Base-by-base conservation (phyloP, 1,140 invertebrate species). In the Apis mellifera region DNA sequence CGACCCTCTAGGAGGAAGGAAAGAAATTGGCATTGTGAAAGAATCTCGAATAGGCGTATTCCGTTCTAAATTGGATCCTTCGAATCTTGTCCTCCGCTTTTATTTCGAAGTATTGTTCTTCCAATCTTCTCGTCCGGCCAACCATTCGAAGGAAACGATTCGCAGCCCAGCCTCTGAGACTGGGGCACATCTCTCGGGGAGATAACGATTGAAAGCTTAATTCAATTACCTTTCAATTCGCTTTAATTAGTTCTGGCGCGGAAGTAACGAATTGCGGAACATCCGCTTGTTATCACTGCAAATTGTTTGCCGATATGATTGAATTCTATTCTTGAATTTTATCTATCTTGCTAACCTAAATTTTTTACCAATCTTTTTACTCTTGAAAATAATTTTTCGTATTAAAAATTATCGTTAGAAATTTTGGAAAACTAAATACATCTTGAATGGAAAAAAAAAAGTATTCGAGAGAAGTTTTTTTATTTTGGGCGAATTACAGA, bases 161-260 rank as follows among this genome's bases (percentile, higher is more conserved):
- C 78, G 52, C 52, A 64, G 59, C 64, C 57, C 55, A 72, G n/a
- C n/a, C n/a, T n/a, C n/a, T 59, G 48, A 66, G 17, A 21, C 54
- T 62, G 52, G 55, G 71, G 48, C 70, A 65, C 60, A 54, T 65
- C 32, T 65, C 32, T 42, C 26, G 70, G 21, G 17, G 32, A 81
- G 78, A 81, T 74, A 75, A 75, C 78, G 78, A 81, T 81, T 81
- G 78, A 55, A 65, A 81, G 78, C 78, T 81, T 81, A 75, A 81
- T 81, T 81, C 71, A 65, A 81, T 81, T 81, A 75, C 70, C 71
- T 81, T 81, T 81, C 78, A 75, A 75, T 81, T 74, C 78, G 71
- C 32, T 66, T 81, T 81, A 81, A 65, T 74, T 81, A 81, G 60
- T 64, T 60, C 66, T 59, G 57, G 57, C 19, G 42, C 55, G 54